These are phyloP conservation scores for Petroica traversi DNA, from an alignment of 2,113 vertebrate species.

Conservation along the genomic window DNA sequence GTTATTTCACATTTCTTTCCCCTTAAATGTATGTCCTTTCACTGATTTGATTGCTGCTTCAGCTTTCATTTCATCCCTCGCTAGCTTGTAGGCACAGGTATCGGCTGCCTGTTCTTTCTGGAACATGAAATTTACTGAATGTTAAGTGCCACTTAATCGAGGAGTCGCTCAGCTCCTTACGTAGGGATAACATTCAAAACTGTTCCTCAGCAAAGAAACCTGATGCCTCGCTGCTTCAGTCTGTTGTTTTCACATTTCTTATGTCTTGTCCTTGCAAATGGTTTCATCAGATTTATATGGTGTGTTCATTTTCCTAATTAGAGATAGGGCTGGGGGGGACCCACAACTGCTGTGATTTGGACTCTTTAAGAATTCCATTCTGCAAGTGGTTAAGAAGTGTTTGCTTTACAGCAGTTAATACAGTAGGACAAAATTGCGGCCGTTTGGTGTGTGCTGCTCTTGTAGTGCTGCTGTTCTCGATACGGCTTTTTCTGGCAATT, in stretches of 20 bases:
- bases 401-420: neutral
- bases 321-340: neutral
- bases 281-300: neutral
- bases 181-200: neutral
- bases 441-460: neutral
- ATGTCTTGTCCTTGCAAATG: neutral
- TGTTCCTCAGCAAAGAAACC: neutral
- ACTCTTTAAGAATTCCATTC: neutral
- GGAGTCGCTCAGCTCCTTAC: neutral
- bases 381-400: neutral
- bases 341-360: neutral
- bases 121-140: neutral
- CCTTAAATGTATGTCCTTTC: neutral
- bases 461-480: neutral
- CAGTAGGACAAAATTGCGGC: neutral
- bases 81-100: neutral
- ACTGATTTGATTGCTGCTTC: neutral
- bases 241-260: neutral
- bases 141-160: neutral
- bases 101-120: neutral
- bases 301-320: neutral
- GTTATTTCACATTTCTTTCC: neutral
- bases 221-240: neutral
- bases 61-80: neutral
- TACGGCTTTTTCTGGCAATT: neutral